Percentiles rank a stretch among this genome's conserved stretches.
phyloP scores from a whole-genome alignment of 2,888 invertebrate genomes.

The Sepiola atlantica region DNA sequence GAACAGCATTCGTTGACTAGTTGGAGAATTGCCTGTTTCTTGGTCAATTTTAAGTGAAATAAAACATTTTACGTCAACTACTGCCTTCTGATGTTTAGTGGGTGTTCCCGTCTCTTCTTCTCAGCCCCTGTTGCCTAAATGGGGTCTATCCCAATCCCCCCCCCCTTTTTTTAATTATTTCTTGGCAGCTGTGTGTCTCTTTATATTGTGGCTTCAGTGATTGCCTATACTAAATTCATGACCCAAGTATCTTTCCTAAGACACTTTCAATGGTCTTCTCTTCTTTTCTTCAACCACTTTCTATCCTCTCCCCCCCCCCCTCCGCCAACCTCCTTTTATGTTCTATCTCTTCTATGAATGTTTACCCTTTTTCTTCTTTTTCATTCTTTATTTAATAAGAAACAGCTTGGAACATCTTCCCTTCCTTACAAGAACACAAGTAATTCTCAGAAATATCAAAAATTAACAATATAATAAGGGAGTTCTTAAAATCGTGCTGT shows the following conservation, averaged over 20 bases:
- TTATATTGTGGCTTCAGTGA: not conserved
- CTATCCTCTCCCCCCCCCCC: not conserved
- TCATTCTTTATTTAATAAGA: not conserved
- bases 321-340: not conserved
- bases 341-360: not conserved
- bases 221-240: not conserved
- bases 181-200: slow-evolving; percentile 41
- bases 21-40: slow-evolving; percentile 46
- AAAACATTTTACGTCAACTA: slow-evolving; percentile 48
- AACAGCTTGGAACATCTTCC: not conserved
- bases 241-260: not conserved
- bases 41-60: slow-evolving; percentile 48
- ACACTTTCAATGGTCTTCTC: not conserved
- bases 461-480: not conserved
- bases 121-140: not conserved
- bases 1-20: slow-evolving; percentile 44
- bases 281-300: not conserved
- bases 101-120: not conserved
- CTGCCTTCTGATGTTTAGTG: slow-evolving; percentile 47
- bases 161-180: not conserved
- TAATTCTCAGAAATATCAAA: not conserved
- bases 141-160: not conserved
- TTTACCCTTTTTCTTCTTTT: not conserved
- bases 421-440: not conserved
- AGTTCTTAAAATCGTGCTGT: not conserved